Evolutionary conservation across 2,888 invertebrate genomes (phyloP).

Genomic region (Mesoligia furuncula): DNA sequence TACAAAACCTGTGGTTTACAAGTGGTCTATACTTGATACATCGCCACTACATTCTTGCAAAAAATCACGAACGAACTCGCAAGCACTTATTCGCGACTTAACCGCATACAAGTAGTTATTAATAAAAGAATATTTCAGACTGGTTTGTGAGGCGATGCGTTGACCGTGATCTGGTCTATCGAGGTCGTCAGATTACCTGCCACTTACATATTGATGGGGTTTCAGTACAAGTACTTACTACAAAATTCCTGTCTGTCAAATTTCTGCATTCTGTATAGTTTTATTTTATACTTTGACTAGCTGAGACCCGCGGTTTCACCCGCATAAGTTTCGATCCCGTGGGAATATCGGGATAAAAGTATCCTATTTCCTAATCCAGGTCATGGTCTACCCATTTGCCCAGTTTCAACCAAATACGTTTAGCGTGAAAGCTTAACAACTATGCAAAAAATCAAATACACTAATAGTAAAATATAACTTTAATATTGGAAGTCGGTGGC

Average conservation of each 20-base stretch:
- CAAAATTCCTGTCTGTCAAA: not conserved
- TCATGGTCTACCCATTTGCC: not conserved
- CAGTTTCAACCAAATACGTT: not conserved
- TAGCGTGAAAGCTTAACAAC: too few relatives aligned
- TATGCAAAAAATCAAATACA: too few relatives aligned
- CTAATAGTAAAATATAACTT: too few relatives aligned
- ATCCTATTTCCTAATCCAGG: not conserved
- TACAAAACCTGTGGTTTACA: not conserved
- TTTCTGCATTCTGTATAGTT: not conserved
- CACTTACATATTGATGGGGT: slow-evolving; percentile 16
- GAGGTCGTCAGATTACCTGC: slow-evolving; percentile 44
- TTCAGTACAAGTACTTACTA: not conserved
- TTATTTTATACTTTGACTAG: slow-evolving; percentile 1
- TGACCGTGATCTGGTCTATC: slow-evolving; percentile 45
- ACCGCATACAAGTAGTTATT: slow-evolving; percentile 27
- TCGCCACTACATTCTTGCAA: slow-evolving; percentile 10
- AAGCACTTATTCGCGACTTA: slow-evolving; percentile 6
- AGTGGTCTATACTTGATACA: not conserved
- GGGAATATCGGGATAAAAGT: not conserved
- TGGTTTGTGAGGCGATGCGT: slow-evolving; percentile 47
- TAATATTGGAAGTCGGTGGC: too few relatives aligned
- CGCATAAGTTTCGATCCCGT: not conserved
- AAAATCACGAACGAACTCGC: slow-evolving; percentile 20
- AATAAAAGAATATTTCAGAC: slow-evolving; percentile 43
- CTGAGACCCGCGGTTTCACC: not conserved